Base-by-base conservation (phyloP, 1,140 invertebrate species). In the Papilio xuthus region DNA sequence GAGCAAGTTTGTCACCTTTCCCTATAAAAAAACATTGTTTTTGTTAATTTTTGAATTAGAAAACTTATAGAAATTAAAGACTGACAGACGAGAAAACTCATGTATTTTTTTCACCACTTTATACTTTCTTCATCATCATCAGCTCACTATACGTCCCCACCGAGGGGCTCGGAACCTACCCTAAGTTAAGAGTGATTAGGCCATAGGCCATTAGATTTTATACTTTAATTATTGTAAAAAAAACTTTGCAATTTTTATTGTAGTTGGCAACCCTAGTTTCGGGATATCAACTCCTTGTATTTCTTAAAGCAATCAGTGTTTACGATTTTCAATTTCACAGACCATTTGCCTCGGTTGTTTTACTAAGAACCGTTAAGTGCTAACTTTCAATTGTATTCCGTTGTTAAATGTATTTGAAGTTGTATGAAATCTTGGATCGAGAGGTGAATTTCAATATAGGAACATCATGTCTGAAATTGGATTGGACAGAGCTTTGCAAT, bases 281-380 rank as follows among this genome's bases (percentile, higher is more conserved):
- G 42, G 42, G 69, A 81, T 74, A 81, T 73, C 42, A 42, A 60
- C 79, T 79, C 44, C 75, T 53, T 78, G 79, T 72, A 50, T 76
- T 70, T 70, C 70, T 79, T 72, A 71, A 73, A 63, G 78, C 79
- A 80, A 79, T 82, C 74, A 80, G 79, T 77, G 60, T 78, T 82
- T 74, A 75, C 77, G 77, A 78, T 82, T 82, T 82, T 60, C 81
- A 80, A 82, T 82, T 82, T 82, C 79, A 82, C 79, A 74, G 76
- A 74, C 74, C 81, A 82, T 82, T 82, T 80, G 79, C 79, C 23
- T 76, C 47, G 72, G 37, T 47, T 42, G 41, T 73, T 73, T 73
- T 47, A 73, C 41, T 44, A 73, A 47, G 41, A 73, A 44, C 37
- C 20, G 71, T 73, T 73, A 47, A 73, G n/a, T 73, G 20, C 71